Base-by-base conservation (phyloP, 1,140 invertebrate genomes). In the Zaprionus camerounensis region DNA sequence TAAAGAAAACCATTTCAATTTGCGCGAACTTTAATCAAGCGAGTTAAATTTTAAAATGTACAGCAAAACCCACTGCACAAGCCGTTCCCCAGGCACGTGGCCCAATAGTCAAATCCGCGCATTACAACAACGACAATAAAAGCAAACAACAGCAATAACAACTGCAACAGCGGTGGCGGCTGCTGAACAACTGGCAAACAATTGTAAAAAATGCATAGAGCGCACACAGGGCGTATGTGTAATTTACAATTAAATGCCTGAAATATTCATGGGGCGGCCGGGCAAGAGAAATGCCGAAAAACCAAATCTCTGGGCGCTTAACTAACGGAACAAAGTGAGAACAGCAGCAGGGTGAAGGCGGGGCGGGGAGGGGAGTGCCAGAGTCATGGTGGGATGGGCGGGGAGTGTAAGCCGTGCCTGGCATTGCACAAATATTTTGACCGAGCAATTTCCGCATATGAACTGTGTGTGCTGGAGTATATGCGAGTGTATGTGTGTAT, bases 191-290 rank as follows among this genome's bases (percentile, higher is more conserved):
- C 59, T 65, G 55, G 68, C 61, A 65, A 71, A 76, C 73, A 76
- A 76, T 62, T 75, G 84, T 88, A 72, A 86, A 86, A 86, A 80
- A 84, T 87, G 65, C 63, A 88, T 75, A 73, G 71, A 77, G 81
- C 62, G 85, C 81, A 62, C 85, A 87, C 83, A 65, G 69, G 84
- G 75, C 84, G 85, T 88, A 88, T 87, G 84, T 78, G 84, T 87
- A 87, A 87, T 87, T 84, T 84, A 87, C 84, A 87, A 87, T 87
- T 87, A 90, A 87, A 84, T 84, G 85, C 71, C 75, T 87, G 66
- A 87, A 87, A 90, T 78, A 87, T 87, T 87, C 81, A 87, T 80
- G 75, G 71, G 51, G 57, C 51, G 77, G 55, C 34, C 58, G 63
- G 56, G 41, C 46, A 41, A 36, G 15, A 74, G 57, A 63, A 80